Evolutionary conservation across 2,888 invertebrate species (phyloP).

Genomic region (Ferrisia virgata): DNA sequence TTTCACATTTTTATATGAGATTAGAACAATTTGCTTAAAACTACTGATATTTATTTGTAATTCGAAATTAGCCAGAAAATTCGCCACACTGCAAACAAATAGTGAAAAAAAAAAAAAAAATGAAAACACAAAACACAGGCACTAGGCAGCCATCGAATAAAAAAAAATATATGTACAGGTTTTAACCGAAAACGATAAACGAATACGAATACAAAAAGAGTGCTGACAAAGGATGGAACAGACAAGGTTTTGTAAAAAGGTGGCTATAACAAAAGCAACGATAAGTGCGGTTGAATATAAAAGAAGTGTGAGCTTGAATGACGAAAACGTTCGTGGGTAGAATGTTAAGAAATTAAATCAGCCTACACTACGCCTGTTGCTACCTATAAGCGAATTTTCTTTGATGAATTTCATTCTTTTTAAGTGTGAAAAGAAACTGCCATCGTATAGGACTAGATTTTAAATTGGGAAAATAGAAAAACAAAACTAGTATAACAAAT

Average conservation of each 20-base stretch:
- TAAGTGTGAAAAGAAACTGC: neutral
- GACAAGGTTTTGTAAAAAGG: neutral
- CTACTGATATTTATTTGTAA: too few relatives aligned
- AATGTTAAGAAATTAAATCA: slow-evolving; percentile 12
- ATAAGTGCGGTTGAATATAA: slow-evolving; percentile 1
- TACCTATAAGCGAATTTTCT: neutral
- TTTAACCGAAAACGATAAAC: neutral
- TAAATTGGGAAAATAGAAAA: neutral
- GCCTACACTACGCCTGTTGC: neutral
- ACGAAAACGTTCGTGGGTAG: slow-evolving; percentile 2
- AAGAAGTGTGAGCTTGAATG: slow-evolving; percentile 10
- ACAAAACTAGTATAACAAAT: too few relatives aligned
- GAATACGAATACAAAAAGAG: neutral
- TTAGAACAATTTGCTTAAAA: too few relatives aligned
- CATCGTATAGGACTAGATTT: neutral
- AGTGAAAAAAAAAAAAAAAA: too few relatives aligned
- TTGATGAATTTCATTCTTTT: neutral
- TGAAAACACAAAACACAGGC: too few relatives aligned
- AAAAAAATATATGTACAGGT: neutral
- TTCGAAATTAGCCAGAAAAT: too few relatives aligned
- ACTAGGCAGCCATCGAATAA: neutral
- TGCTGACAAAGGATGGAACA: neutral
- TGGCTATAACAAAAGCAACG: neutral
- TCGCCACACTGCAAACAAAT: too few relatives aligned
- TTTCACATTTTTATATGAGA: too few relatives aligned